Evolutionary conservation across 64 coral and sea anemone genomes (phyloP), one percentile per base, ranked within the genome.

Genomic region (Trachythela sp.): DNA sequence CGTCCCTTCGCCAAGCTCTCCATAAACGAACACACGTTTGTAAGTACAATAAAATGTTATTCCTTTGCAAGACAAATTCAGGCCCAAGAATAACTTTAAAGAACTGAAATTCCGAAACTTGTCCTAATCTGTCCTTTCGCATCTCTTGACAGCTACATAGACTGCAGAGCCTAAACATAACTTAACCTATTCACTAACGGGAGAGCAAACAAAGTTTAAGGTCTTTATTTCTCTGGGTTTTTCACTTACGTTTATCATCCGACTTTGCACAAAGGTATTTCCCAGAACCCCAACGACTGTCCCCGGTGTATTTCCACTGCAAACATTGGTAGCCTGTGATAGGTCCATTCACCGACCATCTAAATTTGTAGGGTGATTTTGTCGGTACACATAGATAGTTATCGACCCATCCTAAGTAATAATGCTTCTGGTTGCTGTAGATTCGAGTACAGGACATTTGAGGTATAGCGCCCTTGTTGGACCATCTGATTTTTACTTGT

Each of bases 401-500:
- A 37, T 80, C 37, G 33, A 34, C 10, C 75, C 75, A 80, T 38
- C 75, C 75, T 15, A 35, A 22, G 38, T 80, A 80, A 15, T 39
- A 37, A 36, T 39, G 32, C 20, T 80, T 80, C 8, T 35, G 0
- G 1, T 35, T 13, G 33, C 37, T 80, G 33, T 35, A 80, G 13
- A 83, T 36, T 8, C 40, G 48, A 24, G 48, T 67, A 22, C 89
- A 90, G 4, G 32, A 1, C 39, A 42, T 90, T 8, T n/a, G 45
- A 1, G 83, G 35, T 35, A 90, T 85, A 0, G 51, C 36, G 9
- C 83, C 83, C 9, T 29, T 40, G 39, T 90, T 13, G 8, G 89
- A 90, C 89, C 89, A 90, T 36, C 54, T 39, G 3, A 90, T 50
- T 30, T 77, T 54, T 13, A 90, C 83, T 9, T 13, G 22, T 29